Conservation (phyloP, 1,140 invertebrate species). For the Lordiphosa clarofinis region DNA sequence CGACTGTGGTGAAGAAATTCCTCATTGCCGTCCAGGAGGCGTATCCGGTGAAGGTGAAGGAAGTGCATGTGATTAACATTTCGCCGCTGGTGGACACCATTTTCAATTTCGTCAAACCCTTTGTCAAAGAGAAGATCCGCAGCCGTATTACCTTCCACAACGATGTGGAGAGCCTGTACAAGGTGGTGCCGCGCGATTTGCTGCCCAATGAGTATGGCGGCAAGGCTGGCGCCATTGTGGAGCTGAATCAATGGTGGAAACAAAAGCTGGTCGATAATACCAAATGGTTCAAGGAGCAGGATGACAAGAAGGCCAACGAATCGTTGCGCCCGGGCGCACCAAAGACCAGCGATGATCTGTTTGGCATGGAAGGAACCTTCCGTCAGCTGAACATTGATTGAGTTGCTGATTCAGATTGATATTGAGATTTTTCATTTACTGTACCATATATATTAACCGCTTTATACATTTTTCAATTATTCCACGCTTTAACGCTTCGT, state of each 20-base stretch:
- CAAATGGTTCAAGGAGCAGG: constrained; percentile 88
- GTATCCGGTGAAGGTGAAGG: constrained; percentile 91
- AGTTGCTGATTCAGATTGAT: constrained; percentile 23
- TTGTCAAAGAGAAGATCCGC: constrained; percentile 91
- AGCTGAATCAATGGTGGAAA: constrained; percentile 87
- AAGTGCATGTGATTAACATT: constrained; percentile 91
- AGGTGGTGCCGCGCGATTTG: constrained; percentile 88
- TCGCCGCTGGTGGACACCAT: constrained; percentile 90
- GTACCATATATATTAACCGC: background rate
- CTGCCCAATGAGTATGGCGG: constrained; percentile 90
- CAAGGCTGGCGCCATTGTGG: constrained; percentile 84
- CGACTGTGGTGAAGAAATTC: constrained; percentile 88
- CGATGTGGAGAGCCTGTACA: constrained; percentile 86
- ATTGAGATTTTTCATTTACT: constrained; percentile 9
- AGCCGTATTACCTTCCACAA: constrained; percentile 90
- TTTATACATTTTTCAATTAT: constrained; percentile 6
- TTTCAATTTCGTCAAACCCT: constrained; percentile 90
- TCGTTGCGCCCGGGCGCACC: constrained; percentile 86
- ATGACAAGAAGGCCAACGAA: constrained; percentile 87
- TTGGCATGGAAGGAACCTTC: constrained; percentile 91
- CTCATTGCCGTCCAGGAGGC: constrained; percentile 91
- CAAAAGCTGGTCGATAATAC: constrained; percentile 86
- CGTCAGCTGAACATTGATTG: constrained; percentile 89
- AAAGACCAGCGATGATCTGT: constrained; percentile 89
- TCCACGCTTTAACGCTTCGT: constrained; percentile 63